Evolutionary conservation across 2,797 vertebrate genomes (phyloP).

Genomic region (Naso thynnoides): DNA sequence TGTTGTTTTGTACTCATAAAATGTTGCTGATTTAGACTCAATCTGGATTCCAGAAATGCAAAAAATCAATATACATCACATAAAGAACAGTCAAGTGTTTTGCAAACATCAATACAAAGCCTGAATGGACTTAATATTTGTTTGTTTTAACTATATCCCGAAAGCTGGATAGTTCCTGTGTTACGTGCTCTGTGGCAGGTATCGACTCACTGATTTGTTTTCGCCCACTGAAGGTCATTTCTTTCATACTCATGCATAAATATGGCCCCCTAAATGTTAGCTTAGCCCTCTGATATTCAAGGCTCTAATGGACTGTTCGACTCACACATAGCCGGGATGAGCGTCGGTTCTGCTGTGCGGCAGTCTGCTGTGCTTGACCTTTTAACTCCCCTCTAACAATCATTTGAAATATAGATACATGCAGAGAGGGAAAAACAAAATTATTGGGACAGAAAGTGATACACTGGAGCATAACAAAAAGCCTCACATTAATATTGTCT

Average conservation of each 20-base stretch:
- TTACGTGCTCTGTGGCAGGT: slow-evolving; percentile 18
- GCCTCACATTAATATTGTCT: neutral
- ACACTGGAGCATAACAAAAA: no score
- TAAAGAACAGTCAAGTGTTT: slow-evolving; percentile 15
- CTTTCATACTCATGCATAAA: slow-evolving; percentile 61
- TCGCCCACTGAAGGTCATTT: slow-evolving; percentile 56
- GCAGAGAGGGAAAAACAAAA: slow-evolving; percentile 2
- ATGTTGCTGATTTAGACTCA: neutral
- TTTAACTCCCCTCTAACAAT: slow-evolving; percentile 34
- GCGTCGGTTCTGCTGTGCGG: slow-evolving; percentile 11
- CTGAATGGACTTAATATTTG: slow-evolving; percentile 28
- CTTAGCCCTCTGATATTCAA: slow-evolving; percentile 53
- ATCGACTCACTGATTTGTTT: slow-evolving; percentile 53
- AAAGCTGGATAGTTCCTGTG: slow-evolving; percentile 11
- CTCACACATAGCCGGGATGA: slow-evolving; percentile 29
- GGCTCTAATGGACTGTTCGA: slow-evolving; percentile 43
- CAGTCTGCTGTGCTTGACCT: slow-evolving; percentile 54
- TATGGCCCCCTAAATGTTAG: slow-evolving; percentile 45
- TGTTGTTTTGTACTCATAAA: slow-evolving; percentile 3
- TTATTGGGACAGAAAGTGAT: neutral
- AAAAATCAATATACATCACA: neutral
- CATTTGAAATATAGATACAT: slow-evolving; percentile 30
- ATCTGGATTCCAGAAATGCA: slow-evolving; percentile 1
- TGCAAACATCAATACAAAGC: slow-evolving; percentile 12
- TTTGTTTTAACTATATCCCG: slow-evolving; percentile 14